These are phyloP conservation scores for Carlito syrichta DNA, from an alignment of 2,113 vertebrate species.

Conservation along the genomic window DNA sequence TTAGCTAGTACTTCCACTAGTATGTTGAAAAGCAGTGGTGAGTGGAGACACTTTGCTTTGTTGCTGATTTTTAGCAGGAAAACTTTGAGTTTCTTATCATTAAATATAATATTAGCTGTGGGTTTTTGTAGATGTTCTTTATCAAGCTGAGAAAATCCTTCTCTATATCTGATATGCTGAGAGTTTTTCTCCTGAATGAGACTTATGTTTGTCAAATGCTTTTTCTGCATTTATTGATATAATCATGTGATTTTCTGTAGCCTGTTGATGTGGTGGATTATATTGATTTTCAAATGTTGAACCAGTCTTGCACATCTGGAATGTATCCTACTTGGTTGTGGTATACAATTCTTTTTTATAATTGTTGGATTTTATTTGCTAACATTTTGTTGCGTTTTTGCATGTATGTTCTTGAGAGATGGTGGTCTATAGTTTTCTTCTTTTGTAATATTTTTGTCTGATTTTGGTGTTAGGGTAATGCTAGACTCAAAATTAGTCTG, in stretches of 20 bases:
- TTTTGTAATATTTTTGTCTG: background rate
- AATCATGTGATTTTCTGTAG: background rate
- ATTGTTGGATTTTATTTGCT: background rate
- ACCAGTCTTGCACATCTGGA: background rate
- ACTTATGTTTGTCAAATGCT: background rate
- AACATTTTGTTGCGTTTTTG: background rate
- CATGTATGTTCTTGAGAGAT: background rate
- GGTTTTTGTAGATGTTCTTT: background rate
- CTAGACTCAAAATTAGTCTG: background rate
- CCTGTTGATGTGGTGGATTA: background rate
- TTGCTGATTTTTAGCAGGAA: background rate
- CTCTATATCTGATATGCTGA: background rate
- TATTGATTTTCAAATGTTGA: background rate
- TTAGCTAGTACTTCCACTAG: background rate
- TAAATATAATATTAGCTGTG: background rate
- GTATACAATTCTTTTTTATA: background rate
- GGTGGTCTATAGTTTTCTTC: background rate
- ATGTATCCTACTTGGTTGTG: background rate
- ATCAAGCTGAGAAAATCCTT: background rate
- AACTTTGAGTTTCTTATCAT: background rate
- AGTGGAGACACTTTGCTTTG: background rate
- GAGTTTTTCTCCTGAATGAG: background rate
- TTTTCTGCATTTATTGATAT: slow-evolving; percentile 18
- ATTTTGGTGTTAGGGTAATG: background rate
- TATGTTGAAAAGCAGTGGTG: background rate